phyloP scores from a whole-genome alignment of 1,140 invertebrate genomes.

The Drosophila pectinifera region DNA sequence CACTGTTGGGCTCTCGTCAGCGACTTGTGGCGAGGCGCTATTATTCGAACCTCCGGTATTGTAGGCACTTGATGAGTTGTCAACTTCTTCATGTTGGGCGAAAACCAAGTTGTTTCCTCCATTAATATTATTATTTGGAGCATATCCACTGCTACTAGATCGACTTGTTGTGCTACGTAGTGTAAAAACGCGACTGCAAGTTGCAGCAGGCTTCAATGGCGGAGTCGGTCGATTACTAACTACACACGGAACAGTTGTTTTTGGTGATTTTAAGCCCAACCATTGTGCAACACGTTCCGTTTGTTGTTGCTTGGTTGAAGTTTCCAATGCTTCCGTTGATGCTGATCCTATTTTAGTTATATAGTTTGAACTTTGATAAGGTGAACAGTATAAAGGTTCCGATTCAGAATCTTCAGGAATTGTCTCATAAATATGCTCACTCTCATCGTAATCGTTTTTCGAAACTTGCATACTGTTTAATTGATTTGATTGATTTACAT shows the following conservation, averaged over 20 bases:
- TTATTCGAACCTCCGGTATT: slow-evolving; percentile 92
- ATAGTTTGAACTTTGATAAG: slow-evolving; percentile 86
- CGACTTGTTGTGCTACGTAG: slow-evolving; percentile 66
- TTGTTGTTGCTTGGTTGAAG: slow-evolving; percentile 71
- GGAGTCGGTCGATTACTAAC: slow-evolving; percentile 16
- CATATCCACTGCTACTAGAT: slow-evolving; percentile 67
- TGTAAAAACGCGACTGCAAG: slow-evolving; percentile 56
- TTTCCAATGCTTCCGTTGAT: slow-evolving; percentile 44
- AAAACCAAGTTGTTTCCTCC: slow-evolving; percentile 19
- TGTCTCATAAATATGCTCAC: slow-evolving; percentile 90
- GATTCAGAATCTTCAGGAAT: slow-evolving; percentile 88
- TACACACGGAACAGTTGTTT: slow-evolving; percentile 29
- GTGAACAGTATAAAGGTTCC: slow-evolving; percentile 89
- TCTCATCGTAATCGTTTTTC: slow-evolving; percentile 64
- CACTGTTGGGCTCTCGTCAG: slow-evolving; percentile 22
- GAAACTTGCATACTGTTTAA: slow-evolving; percentile 6
- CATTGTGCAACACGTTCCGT: slow-evolving; percentile 74
- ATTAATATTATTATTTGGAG: slow-evolving; percentile 27
- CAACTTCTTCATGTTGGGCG: slow-evolving; percentile 86
- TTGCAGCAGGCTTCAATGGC: slow-evolving; percentile 22
- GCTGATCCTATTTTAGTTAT: slow-evolving; percentile 48
- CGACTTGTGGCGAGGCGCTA: slow-evolving; percentile 87
- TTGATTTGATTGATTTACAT: slow-evolving; percentile 24
- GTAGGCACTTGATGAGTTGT: slow-evolving; percentile 90
- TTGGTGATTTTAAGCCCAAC: slow-evolving; percentile 67